phyloP scores from a whole-genome alignment of 2,888 invertebrate species.

The Parasteatoda lunata region DNA sequence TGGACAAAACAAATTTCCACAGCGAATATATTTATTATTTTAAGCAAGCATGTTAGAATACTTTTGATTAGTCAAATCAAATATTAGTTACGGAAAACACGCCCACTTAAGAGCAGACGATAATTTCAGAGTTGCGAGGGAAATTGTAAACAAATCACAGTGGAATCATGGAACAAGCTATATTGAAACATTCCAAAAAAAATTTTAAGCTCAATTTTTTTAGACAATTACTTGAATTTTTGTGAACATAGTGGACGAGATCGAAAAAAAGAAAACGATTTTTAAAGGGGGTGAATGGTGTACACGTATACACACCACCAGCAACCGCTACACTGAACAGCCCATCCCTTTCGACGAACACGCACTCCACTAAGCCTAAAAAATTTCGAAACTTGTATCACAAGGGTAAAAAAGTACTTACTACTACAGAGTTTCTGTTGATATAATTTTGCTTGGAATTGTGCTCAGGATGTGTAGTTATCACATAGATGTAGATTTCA shows the following conservation, averaged over 20 bases:
- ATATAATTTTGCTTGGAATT: conserved; percentile 1
- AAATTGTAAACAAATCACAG: background rate
- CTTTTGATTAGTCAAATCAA: conserved; percentile 2
- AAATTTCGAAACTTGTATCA: conserved; percentile 39
- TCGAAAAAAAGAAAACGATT: background rate
- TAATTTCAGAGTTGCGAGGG: background rate
- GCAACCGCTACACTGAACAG: conserved; percentile 41
- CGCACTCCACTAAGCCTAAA: conserved; percentile 66
- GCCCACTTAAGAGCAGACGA: conserved; percentile 46
- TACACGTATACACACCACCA: conserved; percentile 57
- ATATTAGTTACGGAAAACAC: conserved; percentile 38
- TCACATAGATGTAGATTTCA: background rate
- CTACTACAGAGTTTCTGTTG: conserved; percentile 32
- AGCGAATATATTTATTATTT: no score
- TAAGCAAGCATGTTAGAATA: background rate
- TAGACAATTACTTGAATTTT: no score
- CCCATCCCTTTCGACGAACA: conserved; percentile 46
- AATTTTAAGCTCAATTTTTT: no score
- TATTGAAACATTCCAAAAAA: background rate
- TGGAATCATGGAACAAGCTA: no score
- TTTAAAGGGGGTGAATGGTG: conserved; percentile 23
- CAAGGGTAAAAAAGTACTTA: conserved; percentile 37
- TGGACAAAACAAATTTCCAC: no score
- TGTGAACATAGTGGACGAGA: no score
- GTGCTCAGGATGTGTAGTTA: conserved; percentile 4